Conservation (phyloP, 64 coral and sea anemone genomes). For the Astreopora myriophthalma region DNA sequence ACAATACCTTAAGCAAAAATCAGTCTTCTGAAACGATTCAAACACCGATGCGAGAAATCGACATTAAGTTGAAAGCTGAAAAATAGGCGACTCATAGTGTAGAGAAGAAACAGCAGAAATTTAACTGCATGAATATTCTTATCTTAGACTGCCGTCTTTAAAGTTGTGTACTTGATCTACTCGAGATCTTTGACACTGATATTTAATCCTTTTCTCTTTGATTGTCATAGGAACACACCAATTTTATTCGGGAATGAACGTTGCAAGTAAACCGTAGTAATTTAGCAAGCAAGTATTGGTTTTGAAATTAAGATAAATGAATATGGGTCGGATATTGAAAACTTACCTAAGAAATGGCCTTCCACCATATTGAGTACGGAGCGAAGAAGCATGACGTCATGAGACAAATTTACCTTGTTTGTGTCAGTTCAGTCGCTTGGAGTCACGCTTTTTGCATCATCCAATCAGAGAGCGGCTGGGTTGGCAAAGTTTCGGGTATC, state of each 20-base stretch:
- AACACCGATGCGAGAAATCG: background rate
- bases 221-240: background rate
- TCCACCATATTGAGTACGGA: constrained; percentile 39
- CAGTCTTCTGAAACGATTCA: background rate
- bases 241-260: background rate
- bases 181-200: background rate
- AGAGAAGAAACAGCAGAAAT: background rate
- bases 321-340: background rate
- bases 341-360: constrained; percentile 44
- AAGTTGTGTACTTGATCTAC: background rate
- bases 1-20: background rate
- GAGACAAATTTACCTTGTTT: constrained; percentile 38
- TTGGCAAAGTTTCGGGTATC: constrained; percentile 29
- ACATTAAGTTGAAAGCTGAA: background rate
- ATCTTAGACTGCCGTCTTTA: background rate
- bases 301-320: background rate
- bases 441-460: constrained; percentile 4
- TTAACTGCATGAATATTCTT: background rate
- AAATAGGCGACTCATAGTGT: too few species aligned
- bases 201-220: background rate
- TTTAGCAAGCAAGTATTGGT: background rate
- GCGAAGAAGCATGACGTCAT: constrained; percentile 47
- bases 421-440: background rate
- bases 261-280: background rate
- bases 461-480: background rate